Evolutionary conservation across 2,888 invertebrate genomes (phyloP), one percentile per base, ranked within the genome.

Genomic region (Torymus tubicola): DNA sequence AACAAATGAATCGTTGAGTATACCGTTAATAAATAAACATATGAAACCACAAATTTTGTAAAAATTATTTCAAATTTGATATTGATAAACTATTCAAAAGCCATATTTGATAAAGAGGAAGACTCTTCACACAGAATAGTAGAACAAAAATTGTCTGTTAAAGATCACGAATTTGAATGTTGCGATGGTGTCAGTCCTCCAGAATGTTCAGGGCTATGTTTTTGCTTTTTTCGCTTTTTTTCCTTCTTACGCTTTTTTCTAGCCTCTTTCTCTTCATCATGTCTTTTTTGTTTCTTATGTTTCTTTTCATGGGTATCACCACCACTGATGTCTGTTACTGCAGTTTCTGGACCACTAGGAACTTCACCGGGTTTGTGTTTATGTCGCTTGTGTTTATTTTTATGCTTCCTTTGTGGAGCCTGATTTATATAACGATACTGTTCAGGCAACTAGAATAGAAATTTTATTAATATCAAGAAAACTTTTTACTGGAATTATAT

Each of bases 321-420:
- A 50, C 92, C 92, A 73, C 89, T 86, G 84, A 90, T 90, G 93
- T 94, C 94, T 88, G 95, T 94, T 63, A 95, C 90, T 61, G 95
- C 94, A 81, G 95, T 94, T 89, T 96, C 96, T 88, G 95, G 96
- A 12, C 91, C 91, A 83, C 93, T 94, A 61, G 94, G 94, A 63
- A 94, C 93, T 79, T 96, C 95, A 16, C 96, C 96, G 86, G 96
- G 96, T 92, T 97, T 97, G 89, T 97, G 96, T 91, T 97, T 97
- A 87, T 97, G 97, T 89, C 97, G 97, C 93, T 98, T 98, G 90
- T 98, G 98, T 91, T 98, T 97, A 89, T 97, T 98, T 92, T 98
- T 98, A 89, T 98, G 98, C 91, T 97, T 96, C 90, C 97, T 96
- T 87, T 96, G 96, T 83, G 98, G 97, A 84, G 96, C 95, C 87